Conservation (phyloP, 37 sponge, comb jelly and placozoan genomes). For the Cliona cf. orientalis region DNA sequence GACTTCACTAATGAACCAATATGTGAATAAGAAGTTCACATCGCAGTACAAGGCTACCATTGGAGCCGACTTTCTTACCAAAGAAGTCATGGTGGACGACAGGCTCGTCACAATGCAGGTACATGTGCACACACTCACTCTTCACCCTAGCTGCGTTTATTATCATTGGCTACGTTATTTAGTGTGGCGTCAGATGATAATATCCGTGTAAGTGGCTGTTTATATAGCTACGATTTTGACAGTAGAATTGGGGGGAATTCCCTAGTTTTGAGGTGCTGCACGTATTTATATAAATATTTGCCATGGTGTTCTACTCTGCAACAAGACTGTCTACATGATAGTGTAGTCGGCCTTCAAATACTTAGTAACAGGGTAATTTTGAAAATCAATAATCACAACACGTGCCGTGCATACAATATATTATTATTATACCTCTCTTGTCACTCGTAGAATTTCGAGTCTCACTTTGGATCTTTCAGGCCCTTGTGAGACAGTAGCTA, state of each 20-base stretch:
- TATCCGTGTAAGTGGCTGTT: not conserved
- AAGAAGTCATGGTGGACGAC: slow-evolving; percentile 99
- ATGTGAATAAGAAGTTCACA: slow-evolving; percentile 99
- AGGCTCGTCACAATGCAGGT: slow-evolving; percentile 99
- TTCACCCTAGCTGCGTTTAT: not conserved
- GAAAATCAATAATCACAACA: too few species aligned
- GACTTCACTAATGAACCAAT: slow-evolving; percentile 99
- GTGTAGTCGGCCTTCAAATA: too few species aligned
- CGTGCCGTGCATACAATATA: too few species aligned
- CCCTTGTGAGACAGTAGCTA: too few species aligned
- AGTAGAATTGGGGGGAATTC: not conserved
- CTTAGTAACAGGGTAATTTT: too few species aligned
- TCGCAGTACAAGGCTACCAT: slow-evolving; percentile 99
- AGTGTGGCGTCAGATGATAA: not conserved
- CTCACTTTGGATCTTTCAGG: too few species aligned
- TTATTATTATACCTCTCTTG: too few species aligned
- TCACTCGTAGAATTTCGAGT: too few species aligned
- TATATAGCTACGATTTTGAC: not conserved
- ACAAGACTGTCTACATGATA: too few species aligned
- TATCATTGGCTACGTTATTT: not conserved
- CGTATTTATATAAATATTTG: too few species aligned
- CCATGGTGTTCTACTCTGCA: too few species aligned
- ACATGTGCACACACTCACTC: not conserved
- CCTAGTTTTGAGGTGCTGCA: not conserved
- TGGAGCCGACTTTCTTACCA: slow-evolving; percentile 99